Evolutionary conservation across 2,797 vertebrate genomes (phyloP).

Genomic region (Nannoperca australis): DNA sequence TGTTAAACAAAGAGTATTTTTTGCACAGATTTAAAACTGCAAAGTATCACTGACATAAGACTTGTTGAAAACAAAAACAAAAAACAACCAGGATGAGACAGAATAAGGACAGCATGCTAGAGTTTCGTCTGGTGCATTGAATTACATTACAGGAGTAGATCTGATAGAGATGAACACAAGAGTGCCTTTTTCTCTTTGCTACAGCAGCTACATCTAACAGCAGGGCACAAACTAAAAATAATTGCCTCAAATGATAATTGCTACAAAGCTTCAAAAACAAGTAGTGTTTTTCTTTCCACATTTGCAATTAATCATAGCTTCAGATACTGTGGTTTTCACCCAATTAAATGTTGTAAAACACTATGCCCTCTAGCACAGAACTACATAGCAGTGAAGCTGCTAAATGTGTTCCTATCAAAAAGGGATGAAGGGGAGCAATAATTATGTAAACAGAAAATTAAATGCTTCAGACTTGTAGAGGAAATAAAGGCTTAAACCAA

Average conservation of each 20-base stretch:
- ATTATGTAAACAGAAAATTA: slow-evolving; percentile 79
- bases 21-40: slow-evolving; percentile 33
- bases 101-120: slow-evolving; percentile 43
- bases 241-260: slow-evolving; percentile 79
- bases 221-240: slow-evolving; percentile 58
- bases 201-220: slow-evolving; percentile 52
- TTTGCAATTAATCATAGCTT: slow-evolving; percentile 76
- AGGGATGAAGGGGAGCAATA: slow-evolving; percentile 66
- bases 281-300: slow-evolving; percentile 26
- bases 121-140: slow-evolving; percentile 17
- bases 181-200: slow-evolving; percentile 33
- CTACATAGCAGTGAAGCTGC: slow-evolving; percentile 43
- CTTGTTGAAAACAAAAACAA: slow-evolving; percentile 40
- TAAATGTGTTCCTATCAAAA: slow-evolving; percentile 67
- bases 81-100: slow-evolving; percentile 30
- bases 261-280: slow-evolving; percentile 72
- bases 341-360: slow-evolving; percentile 75
- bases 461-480: slow-evolving; percentile 67
- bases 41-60: slow-evolving; percentile 24
- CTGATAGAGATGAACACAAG: slow-evolving; percentile 49
- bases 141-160: slow-evolving; percentile 41
- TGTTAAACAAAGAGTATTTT: slow-evolving; percentile 11
- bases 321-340: slow-evolving; percentile 65
- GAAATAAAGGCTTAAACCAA: slow-evolving; percentile 57
- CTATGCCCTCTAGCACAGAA: slow-evolving; percentile 60